phyloP scores from a whole-genome alignment of 2,113 vertebrate genomes.

The Ondatra zibethicus region DNA sequence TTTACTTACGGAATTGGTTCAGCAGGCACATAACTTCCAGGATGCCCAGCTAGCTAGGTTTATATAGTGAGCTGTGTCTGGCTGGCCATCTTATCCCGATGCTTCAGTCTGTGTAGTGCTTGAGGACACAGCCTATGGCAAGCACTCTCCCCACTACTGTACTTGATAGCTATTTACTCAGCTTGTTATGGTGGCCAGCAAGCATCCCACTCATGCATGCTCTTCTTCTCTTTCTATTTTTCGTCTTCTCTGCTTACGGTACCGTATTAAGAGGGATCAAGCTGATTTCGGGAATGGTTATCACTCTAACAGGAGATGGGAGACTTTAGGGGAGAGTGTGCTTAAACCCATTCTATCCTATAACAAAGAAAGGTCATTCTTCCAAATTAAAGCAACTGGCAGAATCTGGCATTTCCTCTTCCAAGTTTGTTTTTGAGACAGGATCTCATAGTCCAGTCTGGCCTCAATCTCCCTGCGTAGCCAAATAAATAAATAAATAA shows the following conservation, averaged over 20 bases:
- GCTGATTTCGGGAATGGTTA: not conserved
- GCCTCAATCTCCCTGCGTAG: not conserved
- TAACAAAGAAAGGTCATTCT: not conserved
- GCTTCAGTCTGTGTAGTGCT: not conserved
- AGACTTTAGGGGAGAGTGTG: not conserved
- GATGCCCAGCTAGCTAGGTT: constrained; percentile 48
- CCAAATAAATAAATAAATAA: not conserved
- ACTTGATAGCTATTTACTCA: not conserved
- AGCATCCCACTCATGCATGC: not conserved
- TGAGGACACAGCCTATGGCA: not conserved
- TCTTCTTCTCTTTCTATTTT: not conserved
- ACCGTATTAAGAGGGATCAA: not conserved
- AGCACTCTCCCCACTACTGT: not conserved
- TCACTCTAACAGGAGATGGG: not conserved
- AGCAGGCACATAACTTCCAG: constrained; percentile 40
- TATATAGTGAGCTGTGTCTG: not conserved
- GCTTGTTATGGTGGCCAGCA: not conserved
- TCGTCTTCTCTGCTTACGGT: not conserved
- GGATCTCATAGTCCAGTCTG: not conserved
- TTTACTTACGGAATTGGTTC: constrained; percentile 57
- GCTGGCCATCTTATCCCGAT: not conserved
- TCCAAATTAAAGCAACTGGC: not conserved
- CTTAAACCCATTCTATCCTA: too few species aligned
- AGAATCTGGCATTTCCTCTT: not conserved
- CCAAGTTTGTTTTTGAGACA: not conserved